Percentiles rank a stretch among this genome's conserved stretches.
Conservation (phyloP, 2,888 invertebrate species). For the Venustoraphidia nigricollis region DNA sequence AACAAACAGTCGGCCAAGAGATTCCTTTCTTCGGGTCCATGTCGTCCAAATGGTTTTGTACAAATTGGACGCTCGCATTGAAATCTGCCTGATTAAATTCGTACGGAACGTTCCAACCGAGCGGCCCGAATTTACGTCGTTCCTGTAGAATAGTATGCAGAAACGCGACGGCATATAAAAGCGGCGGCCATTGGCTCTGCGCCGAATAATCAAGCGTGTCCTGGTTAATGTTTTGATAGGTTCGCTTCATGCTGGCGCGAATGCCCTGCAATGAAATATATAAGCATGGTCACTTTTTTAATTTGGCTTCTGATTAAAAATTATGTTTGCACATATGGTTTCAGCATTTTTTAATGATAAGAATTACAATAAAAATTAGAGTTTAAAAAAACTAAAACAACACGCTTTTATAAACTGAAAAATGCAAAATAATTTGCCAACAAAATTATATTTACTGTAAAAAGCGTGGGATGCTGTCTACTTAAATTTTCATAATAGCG, state of each 20-base stretch:
- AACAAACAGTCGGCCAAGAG: conserved; percentile 93
- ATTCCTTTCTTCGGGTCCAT: conserved; percentile 95
- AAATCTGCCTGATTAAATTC: conserved; percentile 97
- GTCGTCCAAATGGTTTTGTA: conserved; percentile 93
- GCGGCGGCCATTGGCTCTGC: conserved; percentile 83
- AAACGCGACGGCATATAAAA: conserved; percentile 87
- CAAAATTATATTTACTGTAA: no score
- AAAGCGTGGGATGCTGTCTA: no score
- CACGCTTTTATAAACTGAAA: no score
- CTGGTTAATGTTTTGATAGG: conserved; percentile 79
- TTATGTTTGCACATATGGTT: no score
- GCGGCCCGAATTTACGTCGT: conserved; percentile 85
- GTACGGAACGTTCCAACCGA: conserved; percentile 95
- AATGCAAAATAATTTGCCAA: no score
- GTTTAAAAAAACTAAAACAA: no score
- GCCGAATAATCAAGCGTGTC: conserved; percentile 86
- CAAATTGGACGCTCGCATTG: conserved; percentile 86
- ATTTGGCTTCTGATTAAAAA: no score
- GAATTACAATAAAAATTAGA: no score
- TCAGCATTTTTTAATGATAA: no score
- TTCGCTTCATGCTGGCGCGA: conserved; percentile 82
- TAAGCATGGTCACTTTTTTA: no score
- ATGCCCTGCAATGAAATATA: conserved; percentile 52
- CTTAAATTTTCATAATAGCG: no score
- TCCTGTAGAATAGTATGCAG: conserved; percentile 92